Conservation (phyloP, 2,113 vertebrate species). For the Boleophthalmus pectinirostris region DNA sequence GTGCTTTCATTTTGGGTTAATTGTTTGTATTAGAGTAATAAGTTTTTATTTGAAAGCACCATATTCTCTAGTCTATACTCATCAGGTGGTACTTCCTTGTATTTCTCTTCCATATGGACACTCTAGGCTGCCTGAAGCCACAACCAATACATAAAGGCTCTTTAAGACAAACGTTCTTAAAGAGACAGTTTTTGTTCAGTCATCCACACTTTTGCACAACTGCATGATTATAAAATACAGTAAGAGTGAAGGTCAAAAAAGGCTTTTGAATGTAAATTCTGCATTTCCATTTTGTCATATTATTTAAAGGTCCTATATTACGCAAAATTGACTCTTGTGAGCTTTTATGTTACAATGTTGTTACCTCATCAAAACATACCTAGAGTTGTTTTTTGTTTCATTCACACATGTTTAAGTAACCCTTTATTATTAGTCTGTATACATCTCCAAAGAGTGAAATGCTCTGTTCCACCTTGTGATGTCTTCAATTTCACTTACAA, state of each 20-base stretch:
- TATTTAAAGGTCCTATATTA: background rate
- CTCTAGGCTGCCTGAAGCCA: slow-evolving; percentile 47
- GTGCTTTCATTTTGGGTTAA: slow-evolving; percentile 35
- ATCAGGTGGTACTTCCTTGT: slow-evolving; percentile 25
- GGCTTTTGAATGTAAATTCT: background rate
- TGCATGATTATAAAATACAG: slow-evolving; percentile 42
- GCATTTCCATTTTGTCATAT: background rate
- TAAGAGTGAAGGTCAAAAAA: background rate
- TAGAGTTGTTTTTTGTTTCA: too few species aligned
- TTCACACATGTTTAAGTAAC: too few species aligned
- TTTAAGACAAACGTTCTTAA: slow-evolving; percentile 52
- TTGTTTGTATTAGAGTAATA: slow-evolving; percentile 51
- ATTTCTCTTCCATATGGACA: slow-evolving; percentile 82
- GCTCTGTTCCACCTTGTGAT: too few species aligned
- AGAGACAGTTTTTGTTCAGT: slow-evolving; percentile 37
- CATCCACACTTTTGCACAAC: slow-evolving; percentile 10
- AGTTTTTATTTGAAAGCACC: slow-evolving; percentile 35
- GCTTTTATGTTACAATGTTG: too few species aligned
- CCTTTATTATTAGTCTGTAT: too few species aligned
- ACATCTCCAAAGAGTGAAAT: too few species aligned
- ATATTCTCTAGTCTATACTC: slow-evolving; percentile 34
- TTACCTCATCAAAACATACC: too few species aligned
- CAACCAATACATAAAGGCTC: slow-evolving; percentile 41
- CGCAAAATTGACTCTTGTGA: too few species aligned
- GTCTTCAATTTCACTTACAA: too few species aligned